A percentile compares a stretch with the other conserved stretches of the same genome.
Conservation (phyloP, 2,888 invertebrate species). For the Spatulosminthurus flaviceps region DNA sequence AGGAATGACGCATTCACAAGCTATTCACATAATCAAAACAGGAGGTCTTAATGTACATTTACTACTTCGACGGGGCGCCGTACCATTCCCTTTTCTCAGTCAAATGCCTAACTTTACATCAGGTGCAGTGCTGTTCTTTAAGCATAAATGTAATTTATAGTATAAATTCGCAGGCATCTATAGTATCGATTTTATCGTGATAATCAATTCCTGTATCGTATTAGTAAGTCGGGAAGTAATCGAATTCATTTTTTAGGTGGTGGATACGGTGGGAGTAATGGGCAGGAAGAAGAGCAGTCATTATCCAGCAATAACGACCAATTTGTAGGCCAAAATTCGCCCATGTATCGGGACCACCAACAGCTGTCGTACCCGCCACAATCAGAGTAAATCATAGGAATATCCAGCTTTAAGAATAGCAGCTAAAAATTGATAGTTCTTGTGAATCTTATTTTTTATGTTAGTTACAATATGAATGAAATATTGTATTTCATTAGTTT, state of each 20-base stretch:
- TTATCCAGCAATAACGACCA: conserved; percentile 62
- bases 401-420: not conserved
- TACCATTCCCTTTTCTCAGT: conserved; percentile 61
- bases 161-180: too few species aligned
- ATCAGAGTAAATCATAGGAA: conserved; percentile 7
- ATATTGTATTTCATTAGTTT: not conserved
- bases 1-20: conserved; percentile 79
- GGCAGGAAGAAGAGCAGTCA: conserved; percentile 63
- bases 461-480: not conserved
- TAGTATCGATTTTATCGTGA: too few species aligned
- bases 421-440: not conserved
- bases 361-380: conserved; percentile 42
- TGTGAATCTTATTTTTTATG: not conserved
- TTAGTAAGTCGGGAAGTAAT: too few species aligned
- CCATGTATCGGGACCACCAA: conserved; percentile 61
- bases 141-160: too few species aligned
- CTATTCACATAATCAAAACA: conserved; percentile 77
- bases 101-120: conserved; percentile 61
- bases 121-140: conserved; percentile 42
- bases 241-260: conserved; percentile 26
- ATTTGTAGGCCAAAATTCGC: conserved; percentile 61
- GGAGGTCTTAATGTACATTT: conserved; percentile 73
- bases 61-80: conserved; percentile 65
- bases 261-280: conserved; percentile 59
- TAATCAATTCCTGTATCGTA: not conserved